Conservation (phyloP, 2,797 vertebrate species). For the Cuculus canorus region DNA sequence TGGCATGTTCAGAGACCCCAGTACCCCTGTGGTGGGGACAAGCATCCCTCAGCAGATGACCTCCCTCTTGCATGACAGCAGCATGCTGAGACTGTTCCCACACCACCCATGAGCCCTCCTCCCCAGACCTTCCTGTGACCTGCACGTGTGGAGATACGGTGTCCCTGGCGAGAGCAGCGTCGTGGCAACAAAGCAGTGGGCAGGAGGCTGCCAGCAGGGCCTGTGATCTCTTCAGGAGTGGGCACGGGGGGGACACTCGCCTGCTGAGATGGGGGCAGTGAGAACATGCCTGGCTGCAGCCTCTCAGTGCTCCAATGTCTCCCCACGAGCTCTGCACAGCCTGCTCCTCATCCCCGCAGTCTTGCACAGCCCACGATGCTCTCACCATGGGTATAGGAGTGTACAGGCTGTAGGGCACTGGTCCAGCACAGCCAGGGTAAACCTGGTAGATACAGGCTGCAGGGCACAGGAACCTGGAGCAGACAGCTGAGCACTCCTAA, state of each 20-base stretch:
- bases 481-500: neutral
- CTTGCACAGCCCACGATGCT: neutral
- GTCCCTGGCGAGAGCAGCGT: constrained; percentile 46
- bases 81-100: neutral
- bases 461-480: neutral
- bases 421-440: neutral
- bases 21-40: fast-evolving
- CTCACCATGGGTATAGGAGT: neutral
- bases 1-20: neutral
- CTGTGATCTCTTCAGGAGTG: constrained; percentile 31
- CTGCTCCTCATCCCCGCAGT: neutral
- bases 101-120: neutral
- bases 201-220: constrained; percentile 36
- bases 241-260: constrained; percentile 19
- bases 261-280: neutral
- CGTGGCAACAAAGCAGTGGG: constrained; percentile 51
- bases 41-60: neutral
- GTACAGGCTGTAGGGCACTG: neutral
- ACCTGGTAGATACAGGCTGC: neutral
- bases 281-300: neutral
- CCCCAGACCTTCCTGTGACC: neutral
- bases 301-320: neutral
- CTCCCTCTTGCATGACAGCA: neutral
- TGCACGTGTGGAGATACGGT: neutral
- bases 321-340: neutral